Conservation (phyloP, 2,797 vertebrate genomes). For the Avahi laniger region DNA sequence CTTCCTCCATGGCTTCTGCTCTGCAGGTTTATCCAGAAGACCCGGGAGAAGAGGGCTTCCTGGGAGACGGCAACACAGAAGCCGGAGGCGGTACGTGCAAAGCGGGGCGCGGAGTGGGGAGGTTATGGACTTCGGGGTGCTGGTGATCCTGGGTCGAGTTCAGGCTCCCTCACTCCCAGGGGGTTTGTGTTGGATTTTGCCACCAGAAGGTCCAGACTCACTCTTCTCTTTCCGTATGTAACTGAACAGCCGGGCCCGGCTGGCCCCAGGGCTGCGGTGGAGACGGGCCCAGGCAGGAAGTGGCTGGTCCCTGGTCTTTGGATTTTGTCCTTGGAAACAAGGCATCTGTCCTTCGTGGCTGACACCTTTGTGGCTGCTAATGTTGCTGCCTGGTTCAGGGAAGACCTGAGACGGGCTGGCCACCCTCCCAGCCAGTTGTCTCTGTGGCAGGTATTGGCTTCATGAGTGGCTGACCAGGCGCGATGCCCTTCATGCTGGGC, state of each 20-base stretch:
- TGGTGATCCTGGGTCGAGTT: neutral
- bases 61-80: fast-evolving
- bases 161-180: fast-evolving
- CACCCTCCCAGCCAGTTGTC: neutral
- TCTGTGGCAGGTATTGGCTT: too few relatives aligned
- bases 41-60: neutral
- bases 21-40: neutral
- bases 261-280: too few relatives aligned
- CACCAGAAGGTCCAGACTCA: neutral
- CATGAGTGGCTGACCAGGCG: fast-evolving
- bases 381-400: neutral
- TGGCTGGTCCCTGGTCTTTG: neutral
- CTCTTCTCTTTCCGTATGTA: neutral
- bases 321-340: neutral
- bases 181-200: neutral
- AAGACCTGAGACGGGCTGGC: too few relatives aligned
- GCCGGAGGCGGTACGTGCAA: neutral
- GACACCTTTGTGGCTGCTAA: fast-evolving
- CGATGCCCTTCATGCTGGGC: fast-evolving
- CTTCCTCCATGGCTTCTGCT: too few relatives aligned
- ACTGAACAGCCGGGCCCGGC: neutral
- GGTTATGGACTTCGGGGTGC: too few relatives aligned
- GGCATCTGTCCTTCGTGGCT: neutral
- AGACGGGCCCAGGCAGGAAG: neutral
- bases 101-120: fast-evolving